phyloP scores from a whole-genome alignment of 2,797 vertebrate species.

The Gobio occitaniae region DNA sequence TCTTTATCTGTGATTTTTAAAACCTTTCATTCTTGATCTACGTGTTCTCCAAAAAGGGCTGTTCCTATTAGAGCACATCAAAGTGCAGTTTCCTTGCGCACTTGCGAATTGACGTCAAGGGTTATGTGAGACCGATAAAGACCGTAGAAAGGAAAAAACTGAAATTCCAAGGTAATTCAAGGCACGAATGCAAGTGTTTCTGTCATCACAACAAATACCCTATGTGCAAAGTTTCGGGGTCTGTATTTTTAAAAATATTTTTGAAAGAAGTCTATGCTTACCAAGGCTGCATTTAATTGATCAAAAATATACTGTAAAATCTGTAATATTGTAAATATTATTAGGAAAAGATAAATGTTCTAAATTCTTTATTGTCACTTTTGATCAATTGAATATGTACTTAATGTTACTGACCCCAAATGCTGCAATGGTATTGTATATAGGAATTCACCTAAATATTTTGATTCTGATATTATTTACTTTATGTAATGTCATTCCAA shows the following conservation, averaged over 20 bases:
- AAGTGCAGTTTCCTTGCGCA: conserved; percentile 15
- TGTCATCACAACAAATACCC: conserved; percentile 21
- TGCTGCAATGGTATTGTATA: neutral
- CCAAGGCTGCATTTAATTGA: neutral
- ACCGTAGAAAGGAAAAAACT: neutral
- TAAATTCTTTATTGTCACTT: neutral
- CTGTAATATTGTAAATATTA: neutral
- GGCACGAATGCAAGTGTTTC: conserved; percentile 9
- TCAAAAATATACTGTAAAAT: neutral
- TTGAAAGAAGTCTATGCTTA: neutral
- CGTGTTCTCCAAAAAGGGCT: neutral
- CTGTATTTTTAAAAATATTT: too few relatives aligned
- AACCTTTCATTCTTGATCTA: conserved; percentile 39
- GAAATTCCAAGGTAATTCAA: neutral
- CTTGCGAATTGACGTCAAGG: neutral
- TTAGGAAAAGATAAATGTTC: neutral
- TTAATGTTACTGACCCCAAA: neutral
- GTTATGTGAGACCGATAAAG: neutral
- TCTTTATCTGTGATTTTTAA: conserved; percentile 47
- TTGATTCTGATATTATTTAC: neutral
- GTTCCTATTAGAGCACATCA: neutral
- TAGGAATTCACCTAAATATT: neutral
- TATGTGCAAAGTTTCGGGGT: neutral
- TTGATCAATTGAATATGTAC: neutral
- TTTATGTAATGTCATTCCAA: neutral